Evolutionary conservation across 1,140 invertebrate species (phyloP).

Genomic region (Zophobas morio): DNA sequence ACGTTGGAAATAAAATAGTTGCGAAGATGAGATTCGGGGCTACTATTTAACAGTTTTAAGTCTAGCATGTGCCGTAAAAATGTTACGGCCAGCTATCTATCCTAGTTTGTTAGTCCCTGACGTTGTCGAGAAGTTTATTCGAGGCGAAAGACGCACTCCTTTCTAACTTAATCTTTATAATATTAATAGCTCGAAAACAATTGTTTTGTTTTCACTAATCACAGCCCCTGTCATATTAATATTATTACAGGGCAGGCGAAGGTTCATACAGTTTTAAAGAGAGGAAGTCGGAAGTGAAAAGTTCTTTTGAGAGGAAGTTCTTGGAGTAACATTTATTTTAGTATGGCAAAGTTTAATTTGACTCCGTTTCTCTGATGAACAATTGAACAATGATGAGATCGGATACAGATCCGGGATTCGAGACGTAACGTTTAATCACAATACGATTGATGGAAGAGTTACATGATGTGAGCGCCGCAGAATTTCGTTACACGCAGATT

Average conservation of each 20-base stretch:
- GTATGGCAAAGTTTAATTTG: slow-evolving; percentile 25
- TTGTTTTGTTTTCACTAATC: slow-evolving; percentile 27
- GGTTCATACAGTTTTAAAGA: slow-evolving; percentile 6
- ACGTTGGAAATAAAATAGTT: background rate
- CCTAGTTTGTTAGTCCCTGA: slow-evolving; percentile 8
- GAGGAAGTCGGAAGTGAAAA: slow-evolving; percentile 21
- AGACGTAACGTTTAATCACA: slow-evolving; percentile 3
- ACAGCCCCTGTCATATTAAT: slow-evolving; percentile 21
- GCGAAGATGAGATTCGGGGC: background rate
- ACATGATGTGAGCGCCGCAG: slow-evolving; percentile 1
- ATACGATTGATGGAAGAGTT: background rate
- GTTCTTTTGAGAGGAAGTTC: slow-evolving; percentile 16
- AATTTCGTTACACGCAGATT: slow-evolving; percentile 9
- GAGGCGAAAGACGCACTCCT: background rate
- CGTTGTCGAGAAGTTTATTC: background rate
- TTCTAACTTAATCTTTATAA: background rate
- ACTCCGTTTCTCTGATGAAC: slow-evolving; percentile 19
- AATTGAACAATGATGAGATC: slow-evolving; percentile 17
- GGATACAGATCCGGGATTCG: slow-evolving; percentile 21
- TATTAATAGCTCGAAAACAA: slow-evolving; percentile 21
- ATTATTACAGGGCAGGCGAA: slow-evolving; percentile 8
- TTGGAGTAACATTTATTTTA: slow-evolving; percentile 22
- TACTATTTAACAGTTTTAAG: slow-evolving; percentile 5
- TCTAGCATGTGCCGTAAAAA: slow-evolving; percentile 2
- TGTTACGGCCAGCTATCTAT: slow-evolving; percentile 1